Conservation (phyloP, 2,888 invertebrate genomes). For the Cantharis rufa region DNA sequence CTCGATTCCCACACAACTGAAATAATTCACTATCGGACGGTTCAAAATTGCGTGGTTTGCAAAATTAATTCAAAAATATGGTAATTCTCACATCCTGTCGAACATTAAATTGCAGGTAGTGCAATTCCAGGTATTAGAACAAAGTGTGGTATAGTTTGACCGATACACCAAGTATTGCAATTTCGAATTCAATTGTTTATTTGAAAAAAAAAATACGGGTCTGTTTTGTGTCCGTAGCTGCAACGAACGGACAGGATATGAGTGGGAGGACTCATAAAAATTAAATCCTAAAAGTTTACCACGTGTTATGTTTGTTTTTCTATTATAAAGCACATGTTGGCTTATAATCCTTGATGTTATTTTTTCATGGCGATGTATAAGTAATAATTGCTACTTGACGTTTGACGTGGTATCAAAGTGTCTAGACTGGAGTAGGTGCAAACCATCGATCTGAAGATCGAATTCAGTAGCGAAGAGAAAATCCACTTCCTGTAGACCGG, state of each 20-base stretch:
- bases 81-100: not conserved
- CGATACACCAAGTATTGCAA: not conserved
- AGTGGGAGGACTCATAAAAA: slow-evolving; percentile 48
- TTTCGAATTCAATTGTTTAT: not conserved
- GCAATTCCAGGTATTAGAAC: not conserved
- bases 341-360: slow-evolving; percentile 7
- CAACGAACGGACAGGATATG: slow-evolving; percentile 43
- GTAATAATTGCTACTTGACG: not conserved
- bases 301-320: slow-evolving; percentile 37
- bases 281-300: slow-evolving; percentile 41
- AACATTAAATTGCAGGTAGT: not conserved
- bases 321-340: slow-evolving; percentile 18
- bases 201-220: slow-evolving; percentile 22
- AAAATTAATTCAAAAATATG: not conserved
- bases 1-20: not conserved
- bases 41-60: not conserved
- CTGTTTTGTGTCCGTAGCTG: slow-evolving; percentile 30
- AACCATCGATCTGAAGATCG: not conserved
- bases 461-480: not conserved
- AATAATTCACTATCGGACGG: not conserved
- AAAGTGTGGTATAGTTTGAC: not conserved
- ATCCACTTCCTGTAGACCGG: not conserved
- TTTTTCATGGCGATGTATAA: not conserved
- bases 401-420: not conserved
- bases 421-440: not conserved